Conservation (phyloP, 2,797 vertebrate species). For the Onychomys torridus region DNA sequence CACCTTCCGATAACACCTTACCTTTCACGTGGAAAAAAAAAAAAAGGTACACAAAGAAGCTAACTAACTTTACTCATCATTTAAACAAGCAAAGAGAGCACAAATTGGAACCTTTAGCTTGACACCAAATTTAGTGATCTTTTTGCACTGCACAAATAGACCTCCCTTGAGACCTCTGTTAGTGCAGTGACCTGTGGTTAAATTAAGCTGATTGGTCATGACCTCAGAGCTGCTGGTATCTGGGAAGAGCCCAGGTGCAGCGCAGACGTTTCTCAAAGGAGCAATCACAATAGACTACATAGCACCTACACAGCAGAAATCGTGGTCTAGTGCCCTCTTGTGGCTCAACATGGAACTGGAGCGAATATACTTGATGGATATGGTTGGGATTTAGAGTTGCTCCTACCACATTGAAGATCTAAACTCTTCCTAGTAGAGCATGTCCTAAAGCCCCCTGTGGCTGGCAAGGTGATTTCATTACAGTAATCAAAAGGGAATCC, state of each 20-base stretch:
- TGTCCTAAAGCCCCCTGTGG: background rate
- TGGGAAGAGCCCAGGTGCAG: background rate
- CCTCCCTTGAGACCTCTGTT: background rate
- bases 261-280: background rate
- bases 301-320: constrained; percentile 6
- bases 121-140: background rate
- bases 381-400: background rate
- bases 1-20: background rate
- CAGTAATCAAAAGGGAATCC: background rate
- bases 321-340: constrained; percentile 81
- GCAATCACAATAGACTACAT: background rate
- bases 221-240: background rate
- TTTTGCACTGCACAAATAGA: background rate
- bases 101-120: background rate
- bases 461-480: background rate
- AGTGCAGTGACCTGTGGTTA: background rate
- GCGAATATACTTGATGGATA: background rate
- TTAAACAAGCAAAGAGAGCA: background rate
- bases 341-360: constrained; percentile 51
- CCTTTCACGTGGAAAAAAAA: background rate
- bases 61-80: background rate
- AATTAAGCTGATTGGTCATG: background rate
- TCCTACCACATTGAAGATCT: background rate
- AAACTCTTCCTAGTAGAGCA: background rate
- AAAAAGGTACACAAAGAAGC: constrained; percentile 4